Percentiles rank a stretch among this genome's conserved stretches.
Evolutionary conservation across 2,113 vertebrate species (phyloP).

Genomic region (Candoia aspera): DNA sequence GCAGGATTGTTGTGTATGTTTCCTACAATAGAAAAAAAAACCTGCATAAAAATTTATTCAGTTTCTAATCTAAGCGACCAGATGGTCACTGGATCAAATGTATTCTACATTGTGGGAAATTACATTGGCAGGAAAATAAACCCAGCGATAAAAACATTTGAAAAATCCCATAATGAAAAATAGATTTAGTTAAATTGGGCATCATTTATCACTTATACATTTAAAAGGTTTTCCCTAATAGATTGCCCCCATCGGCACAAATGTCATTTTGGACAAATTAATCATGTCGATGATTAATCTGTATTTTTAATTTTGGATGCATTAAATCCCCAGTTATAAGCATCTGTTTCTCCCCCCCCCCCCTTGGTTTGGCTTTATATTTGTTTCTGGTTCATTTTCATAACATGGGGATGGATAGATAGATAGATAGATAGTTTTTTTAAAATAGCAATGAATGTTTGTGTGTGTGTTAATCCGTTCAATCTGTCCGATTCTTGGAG

Average conservation of each 20-base stretch:
- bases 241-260: neutral
- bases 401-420: neutral
- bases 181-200: neutral
- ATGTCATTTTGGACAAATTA: neutral
- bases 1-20: neutral
- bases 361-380: neutral
- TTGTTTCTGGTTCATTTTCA: neutral
- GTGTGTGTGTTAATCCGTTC: too few species aligned
- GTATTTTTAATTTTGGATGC: neutral
- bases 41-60: neutral
- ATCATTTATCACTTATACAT: neutral
- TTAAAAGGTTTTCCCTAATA: neutral
- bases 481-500: too few species aligned
- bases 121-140: neutral
- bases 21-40: neutral
- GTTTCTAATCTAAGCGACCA: neutral
- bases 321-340: neutral
- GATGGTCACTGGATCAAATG: neutral
- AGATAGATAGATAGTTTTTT: too few species aligned
- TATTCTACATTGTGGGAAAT: neutral
- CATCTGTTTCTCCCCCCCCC: neutral
- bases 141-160: neutral
- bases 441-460: too few species aligned
- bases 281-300: neutral
- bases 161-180: neutral